A percentile compares a stretch with the other conserved stretches of the same genome.
These are phyloP conservation scores for Goniozus legneri DNA, from an alignment of 1,140 invertebrate genomes.

Conservation along the genomic window DNA sequence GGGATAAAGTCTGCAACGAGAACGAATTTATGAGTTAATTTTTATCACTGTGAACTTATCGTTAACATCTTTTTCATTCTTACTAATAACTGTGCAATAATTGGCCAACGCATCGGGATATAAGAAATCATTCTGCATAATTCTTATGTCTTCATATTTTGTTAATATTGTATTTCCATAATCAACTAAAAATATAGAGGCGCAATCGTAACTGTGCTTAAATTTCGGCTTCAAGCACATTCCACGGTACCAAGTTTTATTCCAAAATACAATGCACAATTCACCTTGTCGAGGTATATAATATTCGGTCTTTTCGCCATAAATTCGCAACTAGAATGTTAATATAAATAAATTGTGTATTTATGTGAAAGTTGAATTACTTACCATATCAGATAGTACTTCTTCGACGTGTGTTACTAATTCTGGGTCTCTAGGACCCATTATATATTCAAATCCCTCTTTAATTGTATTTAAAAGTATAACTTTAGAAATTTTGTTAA, in stretches of 20 bases:
- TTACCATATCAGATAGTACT: slow-evolving; percentile 29
- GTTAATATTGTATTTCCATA: slow-evolving; percentile 37
- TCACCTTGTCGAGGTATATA: slow-evolving; percentile 44
- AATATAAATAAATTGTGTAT: background rate
- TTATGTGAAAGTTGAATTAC: background rate
- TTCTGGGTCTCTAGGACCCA: slow-evolving; percentile 24
- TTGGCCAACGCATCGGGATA: slow-evolving; percentile 20
- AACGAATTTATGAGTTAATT: no score
- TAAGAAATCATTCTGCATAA: slow-evolving; percentile 40
- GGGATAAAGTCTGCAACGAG: no score
- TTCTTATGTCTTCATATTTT: slow-evolving; percentile 35
- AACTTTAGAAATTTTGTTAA: slow-evolving; percentile 27
- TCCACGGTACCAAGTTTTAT: slow-evolving; percentile 35
- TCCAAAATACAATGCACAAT: slow-evolving; percentile 39
- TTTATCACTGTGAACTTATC: no score
- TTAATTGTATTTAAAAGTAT: slow-evolving; percentile 10
- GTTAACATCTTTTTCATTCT: no score
- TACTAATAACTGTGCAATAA: slow-evolving; percentile 35
- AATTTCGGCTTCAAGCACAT: slow-evolving; percentile 23
- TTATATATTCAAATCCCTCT: background rate
- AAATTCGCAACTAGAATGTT: slow-evolving; percentile 34
- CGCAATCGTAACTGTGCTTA: slow-evolving; percentile 5
- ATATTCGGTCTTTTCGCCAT: slow-evolving; percentile 20
- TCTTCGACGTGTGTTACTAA: slow-evolving; percentile 22
- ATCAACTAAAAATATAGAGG: slow-evolving; percentile 38